Evolutionary conservation across 2,888 invertebrate genomes (phyloP).

Genomic region (Himalopsyche japonica): DNA sequence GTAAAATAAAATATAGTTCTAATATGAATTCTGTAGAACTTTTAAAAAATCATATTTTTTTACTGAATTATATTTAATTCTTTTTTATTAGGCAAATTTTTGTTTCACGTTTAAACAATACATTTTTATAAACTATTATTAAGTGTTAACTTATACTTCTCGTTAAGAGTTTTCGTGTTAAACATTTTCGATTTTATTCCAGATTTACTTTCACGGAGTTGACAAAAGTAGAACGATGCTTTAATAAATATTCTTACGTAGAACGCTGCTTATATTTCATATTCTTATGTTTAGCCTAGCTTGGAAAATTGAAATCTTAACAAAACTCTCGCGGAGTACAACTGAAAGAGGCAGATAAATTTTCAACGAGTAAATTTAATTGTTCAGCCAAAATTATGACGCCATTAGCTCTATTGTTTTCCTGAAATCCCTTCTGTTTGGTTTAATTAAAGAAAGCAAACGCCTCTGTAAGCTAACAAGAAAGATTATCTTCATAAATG

Average conservation of each 20-base stretch:
- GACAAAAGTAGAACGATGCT: neutral
- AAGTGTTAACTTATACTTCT: too few species aligned
- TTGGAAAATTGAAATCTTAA: neutral
- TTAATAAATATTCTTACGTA: neutral
- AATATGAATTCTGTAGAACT: too few species aligned
- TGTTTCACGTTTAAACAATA: too few species aligned
- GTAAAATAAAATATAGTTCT: too few species aligned
- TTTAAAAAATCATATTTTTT: too few species aligned
- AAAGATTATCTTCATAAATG: slow-evolving; percentile 2
- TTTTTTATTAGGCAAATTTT: too few species aligned
- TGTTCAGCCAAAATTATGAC: neutral
- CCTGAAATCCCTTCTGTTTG: neutral
- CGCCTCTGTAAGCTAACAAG: slow-evolving; percentile 5
- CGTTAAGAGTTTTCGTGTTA: too few species aligned
- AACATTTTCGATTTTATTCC: too few species aligned
- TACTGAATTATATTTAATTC: too few species aligned
- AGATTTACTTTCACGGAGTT: too few species aligned
- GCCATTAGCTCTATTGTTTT: neutral
- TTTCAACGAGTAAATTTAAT: neutral
- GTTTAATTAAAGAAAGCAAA: slow-evolving; percentile 25
- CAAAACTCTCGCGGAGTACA: neutral
- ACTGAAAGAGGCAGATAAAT: neutral
- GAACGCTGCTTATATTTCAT: too few species aligned
- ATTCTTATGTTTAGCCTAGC: neutral
- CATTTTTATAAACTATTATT: too few species aligned